Base-by-base conservation (phyloP, 2,113 vertebrate species). In the Pao palembangensis region DNA sequence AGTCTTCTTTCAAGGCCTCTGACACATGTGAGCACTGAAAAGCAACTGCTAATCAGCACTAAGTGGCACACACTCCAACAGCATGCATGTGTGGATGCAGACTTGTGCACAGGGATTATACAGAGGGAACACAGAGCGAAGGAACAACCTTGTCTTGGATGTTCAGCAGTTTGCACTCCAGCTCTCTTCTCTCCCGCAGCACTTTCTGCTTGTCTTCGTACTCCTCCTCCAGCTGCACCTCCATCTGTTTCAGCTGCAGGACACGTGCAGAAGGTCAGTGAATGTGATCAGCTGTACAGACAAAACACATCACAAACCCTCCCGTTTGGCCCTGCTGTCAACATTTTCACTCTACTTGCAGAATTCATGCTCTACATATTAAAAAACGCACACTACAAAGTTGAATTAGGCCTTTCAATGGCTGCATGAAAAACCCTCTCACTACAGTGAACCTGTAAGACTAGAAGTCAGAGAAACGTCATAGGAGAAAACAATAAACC, bases 161-260 rank as follows among this genome's bases (percentile, higher is more conserved):
- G 0, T 81, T 88, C 2, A 93, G 79, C 53, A 98, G 89, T 82
- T 94, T 96, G 90, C 89, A 89, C 83, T 98, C 97, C 83, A 98
- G 86, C 46, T 99, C 97, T 71, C 96, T 85, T 72, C 92, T 95
- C 76, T 98, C 96, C 58, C 93, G 92, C 58, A 98, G 83, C 12
- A 97, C 94, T 87, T 95, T 98, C 91, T 99, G 97, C 82, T 98
- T 98, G 64, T 98, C 96, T 41, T 98, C 94, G 0, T 98, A 98
- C 63, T 97, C 96, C 74, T 98, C 97, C 84, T 99, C 97, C 68
- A 99, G 90, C 90, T 99, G 97, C 31, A 94, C 85, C 71, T 98
- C 97, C 95, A 99, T 93, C 87, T 98, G 97, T 68, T 95, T 98
- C 81, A 98, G 85, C 96, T 98, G 85, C 11, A 58, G 68, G 58